A percentile compares a stretch with the other conserved stretches of the same genome.
These are phyloP conservation scores for Melanocharis versteri DNA, from an alignment of 2,113 vertebrate species.

Conservation along the genomic window DNA sequence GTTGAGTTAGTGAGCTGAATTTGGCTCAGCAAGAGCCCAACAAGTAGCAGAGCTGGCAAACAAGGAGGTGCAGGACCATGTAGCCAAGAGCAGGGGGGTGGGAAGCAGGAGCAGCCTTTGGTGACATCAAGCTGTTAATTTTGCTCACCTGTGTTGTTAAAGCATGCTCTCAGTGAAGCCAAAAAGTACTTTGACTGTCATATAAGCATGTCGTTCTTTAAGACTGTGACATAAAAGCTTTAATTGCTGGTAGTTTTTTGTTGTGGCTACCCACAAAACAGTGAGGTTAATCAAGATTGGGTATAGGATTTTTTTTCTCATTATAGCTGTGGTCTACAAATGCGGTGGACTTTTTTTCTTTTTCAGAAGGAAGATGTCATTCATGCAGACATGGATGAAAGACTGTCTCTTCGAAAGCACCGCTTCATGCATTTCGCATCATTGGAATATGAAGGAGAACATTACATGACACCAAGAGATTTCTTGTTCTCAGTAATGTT, in stretches of 20 bases:
- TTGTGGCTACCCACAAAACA: background rate
- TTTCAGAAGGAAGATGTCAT: slow-evolving; percentile 63
- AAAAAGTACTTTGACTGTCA: background rate
- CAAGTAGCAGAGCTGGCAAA: background rate
- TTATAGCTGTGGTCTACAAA: background rate
- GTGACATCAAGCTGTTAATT: background rate
- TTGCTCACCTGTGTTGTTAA: background rate
- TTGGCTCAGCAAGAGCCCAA: background rate
- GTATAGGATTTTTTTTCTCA: background rate
- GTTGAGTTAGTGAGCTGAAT: background rate
- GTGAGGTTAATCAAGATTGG: background rate
- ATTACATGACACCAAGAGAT: slow-evolving; percentile 95
- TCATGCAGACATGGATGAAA: slow-evolving; percentile 47
- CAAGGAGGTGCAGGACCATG: background rate
- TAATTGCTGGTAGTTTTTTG: background rate
- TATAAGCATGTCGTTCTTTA: background rate
- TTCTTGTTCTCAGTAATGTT: slow-evolving; percentile 94
- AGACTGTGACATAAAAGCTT: background rate
- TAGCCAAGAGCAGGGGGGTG: background rate
- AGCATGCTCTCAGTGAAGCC: background rate
- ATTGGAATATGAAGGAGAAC: slow-evolving; percentile 81
- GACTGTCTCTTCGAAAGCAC: slow-evolving; percentile 71
- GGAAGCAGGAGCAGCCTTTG: background rate
- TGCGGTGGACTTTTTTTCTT: background rate
- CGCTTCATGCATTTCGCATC: slow-evolving; percentile 92